phyloP scores from a whole-genome alignment of 2,797 vertebrate species.

The Thalassophryne amazonica region DNA sequence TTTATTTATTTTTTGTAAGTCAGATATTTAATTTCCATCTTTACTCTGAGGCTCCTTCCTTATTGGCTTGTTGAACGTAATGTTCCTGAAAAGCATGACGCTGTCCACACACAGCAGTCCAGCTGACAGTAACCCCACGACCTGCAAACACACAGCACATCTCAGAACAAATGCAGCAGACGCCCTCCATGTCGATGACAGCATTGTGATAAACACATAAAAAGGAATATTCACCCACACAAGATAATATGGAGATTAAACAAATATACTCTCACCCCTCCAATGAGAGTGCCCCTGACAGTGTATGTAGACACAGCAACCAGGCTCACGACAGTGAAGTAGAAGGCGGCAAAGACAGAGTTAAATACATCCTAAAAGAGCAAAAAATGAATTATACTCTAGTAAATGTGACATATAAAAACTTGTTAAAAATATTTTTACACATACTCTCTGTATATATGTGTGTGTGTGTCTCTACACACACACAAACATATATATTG shows the following conservation, averaged over 20 bases:
- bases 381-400: too few species aligned
- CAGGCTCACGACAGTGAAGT: slow-evolving; percentile 75
- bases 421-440: too few species aligned
- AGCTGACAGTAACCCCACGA: slow-evolving; percentile 66
- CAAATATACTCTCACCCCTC: slow-evolving; percentile 89
- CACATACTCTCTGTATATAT: too few species aligned
- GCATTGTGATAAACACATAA: neutral
- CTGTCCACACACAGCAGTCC: slow-evolving; percentile 68
- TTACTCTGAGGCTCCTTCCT: neutral
- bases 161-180: neutral
- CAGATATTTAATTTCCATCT: too few species aligned
- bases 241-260: too few species aligned
- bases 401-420: too few species aligned
- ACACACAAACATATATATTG: too few species aligned
- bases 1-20: neutral
- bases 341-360: slow-evolving; percentile 74
- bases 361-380: slow-evolving; percentile 83
- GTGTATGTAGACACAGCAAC: slow-evolving; percentile 68
- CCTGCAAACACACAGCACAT: slow-evolving; percentile 63
- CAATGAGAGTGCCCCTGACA: slow-evolving; percentile 58
- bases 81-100: slow-evolving; percentile 53
- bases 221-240: neutral
- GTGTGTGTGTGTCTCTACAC: too few species aligned
- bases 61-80: slow-evolving; percentile 71
- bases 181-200: neutral